phyloP scores from a whole-genome alignment of 2,113 vertebrate genomes.

The Silurus asotus region DNA sequence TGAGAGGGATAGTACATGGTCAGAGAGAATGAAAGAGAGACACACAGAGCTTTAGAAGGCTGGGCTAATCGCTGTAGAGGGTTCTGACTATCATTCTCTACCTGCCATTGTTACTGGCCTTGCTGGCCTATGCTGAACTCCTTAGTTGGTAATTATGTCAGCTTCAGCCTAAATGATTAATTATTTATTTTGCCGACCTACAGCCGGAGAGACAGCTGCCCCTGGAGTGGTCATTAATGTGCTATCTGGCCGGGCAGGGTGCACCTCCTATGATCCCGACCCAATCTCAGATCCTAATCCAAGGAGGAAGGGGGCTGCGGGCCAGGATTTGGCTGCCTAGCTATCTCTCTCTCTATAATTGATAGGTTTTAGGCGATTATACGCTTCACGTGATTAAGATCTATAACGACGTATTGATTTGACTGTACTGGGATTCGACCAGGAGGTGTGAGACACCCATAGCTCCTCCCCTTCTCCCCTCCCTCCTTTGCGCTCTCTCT shows the following conservation, averaged over 20 bases:
- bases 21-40: conserved; percentile 7
- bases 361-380: conserved; percentile 80
- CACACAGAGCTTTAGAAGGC: conserved; percentile 29
- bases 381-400: conserved; percentile 77
- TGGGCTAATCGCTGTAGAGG: conserved; percentile 43
- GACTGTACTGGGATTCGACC: conserved; percentile 65
- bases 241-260: conserved; percentile 73
- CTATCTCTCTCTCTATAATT: conserved; percentile 77
- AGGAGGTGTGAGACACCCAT: conserved; percentile 60
- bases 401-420: conserved; percentile 79
- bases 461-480: conserved; percentile 43
- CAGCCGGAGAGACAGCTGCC: conserved; percentile 71
- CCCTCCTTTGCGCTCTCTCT: not conserved
- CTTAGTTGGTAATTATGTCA: conserved; percentile 76
- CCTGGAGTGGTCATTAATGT: conserved; percentile 80
- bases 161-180: conserved; percentile 75
- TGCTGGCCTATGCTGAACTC: conserved; percentile 59
- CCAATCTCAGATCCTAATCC: conserved; percentile 80
- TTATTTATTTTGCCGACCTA: conserved; percentile 76
- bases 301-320: conserved; percentile 77
- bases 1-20: conserved; percentile 15
- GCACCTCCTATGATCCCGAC: conserved; percentile 73
- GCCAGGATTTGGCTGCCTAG: conserved; percentile 75
- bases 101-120: conserved; percentile 59
- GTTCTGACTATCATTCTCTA: conserved; percentile 48